phyloP scores from a whole-genome alignment of 2,113 vertebrate species.

The Otis tarda region DNA sequence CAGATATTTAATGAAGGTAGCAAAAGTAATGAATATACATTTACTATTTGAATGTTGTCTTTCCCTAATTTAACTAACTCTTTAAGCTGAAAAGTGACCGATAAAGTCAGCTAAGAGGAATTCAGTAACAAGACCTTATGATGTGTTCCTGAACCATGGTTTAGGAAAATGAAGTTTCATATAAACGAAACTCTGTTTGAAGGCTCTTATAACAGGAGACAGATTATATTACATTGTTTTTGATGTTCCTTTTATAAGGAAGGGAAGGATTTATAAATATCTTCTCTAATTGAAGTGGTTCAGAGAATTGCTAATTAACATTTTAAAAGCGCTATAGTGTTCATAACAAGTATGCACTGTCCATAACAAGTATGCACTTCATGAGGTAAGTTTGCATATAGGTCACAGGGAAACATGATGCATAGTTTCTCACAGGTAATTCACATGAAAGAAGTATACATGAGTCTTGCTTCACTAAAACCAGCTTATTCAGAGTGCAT shows the following conservation, averaged over 20 bases:
- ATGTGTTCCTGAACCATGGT: neutral
- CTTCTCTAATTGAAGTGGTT: constrained; percentile 58
- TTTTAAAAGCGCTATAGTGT: neutral
- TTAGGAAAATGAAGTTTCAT: constrained; percentile 47
- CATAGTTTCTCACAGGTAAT: constrained; percentile 50
- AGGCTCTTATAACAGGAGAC: constrained; percentile 28
- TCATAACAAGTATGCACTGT: neutral
- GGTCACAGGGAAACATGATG: constrained; percentile 10
- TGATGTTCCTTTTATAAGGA: constrained; percentile 52
- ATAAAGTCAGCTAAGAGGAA: neutral
- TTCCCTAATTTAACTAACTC: neutral
- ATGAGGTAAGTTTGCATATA: constrained; percentile 26
- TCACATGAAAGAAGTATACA: constrained; percentile 2
- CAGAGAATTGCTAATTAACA: constrained; percentile 46
- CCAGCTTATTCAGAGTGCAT: neutral
- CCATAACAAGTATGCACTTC: neutral
- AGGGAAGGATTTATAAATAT: constrained; percentile 46
- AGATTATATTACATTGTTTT: constrained; percentile 28
- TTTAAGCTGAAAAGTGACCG: neutral
- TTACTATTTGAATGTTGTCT: neutral
- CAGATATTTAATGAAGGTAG: neutral
- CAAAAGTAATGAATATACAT: neutral
- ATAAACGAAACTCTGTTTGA: constrained; percentile 55
- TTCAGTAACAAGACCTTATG: neutral
- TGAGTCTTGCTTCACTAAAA: neutral